These are phyloP conservation scores for Malurus alboscapulatus DNA, from an alignment of 2,113 vertebrate species.

Conservation along the genomic window DNA sequence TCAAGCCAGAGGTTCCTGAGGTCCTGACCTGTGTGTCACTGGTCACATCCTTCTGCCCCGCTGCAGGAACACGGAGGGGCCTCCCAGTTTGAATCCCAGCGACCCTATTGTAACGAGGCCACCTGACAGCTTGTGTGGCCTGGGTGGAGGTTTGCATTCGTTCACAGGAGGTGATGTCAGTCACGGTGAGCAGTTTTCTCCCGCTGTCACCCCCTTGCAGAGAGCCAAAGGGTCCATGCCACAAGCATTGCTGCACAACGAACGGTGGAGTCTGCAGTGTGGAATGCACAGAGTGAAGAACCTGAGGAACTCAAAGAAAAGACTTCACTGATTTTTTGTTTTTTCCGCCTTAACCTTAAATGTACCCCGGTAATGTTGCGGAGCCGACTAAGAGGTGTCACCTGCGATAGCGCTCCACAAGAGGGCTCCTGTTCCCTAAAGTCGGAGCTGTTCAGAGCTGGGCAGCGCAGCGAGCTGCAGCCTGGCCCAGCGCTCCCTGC, in stretches of 20 bases:
- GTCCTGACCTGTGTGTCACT: neutral
- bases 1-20: neutral
- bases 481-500: neutral
- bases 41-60: fast-evolving
- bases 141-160: neutral
- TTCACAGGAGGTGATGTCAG: neutral
- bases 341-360: neutral
- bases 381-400: neutral
- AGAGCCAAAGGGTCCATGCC: neutral
- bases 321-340: neutral
- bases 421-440: neutral
- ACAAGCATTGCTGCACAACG: neutral
- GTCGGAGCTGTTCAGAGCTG: neutral
- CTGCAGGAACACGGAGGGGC: neutral
- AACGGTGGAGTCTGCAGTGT: neutral
- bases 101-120: fast-evolving
- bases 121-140: neutral
- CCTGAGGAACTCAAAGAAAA: neutral
- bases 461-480: fast-evolving
- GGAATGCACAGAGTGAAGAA: neutral
- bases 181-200: neutral
- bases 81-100: neutral
- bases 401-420: neutral
- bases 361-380: neutral
- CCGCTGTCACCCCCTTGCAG: neutral